Evolutionary conservation across 2,113 vertebrate genomes (phyloP).

Genomic region (Mastomys coucha): DNA sequence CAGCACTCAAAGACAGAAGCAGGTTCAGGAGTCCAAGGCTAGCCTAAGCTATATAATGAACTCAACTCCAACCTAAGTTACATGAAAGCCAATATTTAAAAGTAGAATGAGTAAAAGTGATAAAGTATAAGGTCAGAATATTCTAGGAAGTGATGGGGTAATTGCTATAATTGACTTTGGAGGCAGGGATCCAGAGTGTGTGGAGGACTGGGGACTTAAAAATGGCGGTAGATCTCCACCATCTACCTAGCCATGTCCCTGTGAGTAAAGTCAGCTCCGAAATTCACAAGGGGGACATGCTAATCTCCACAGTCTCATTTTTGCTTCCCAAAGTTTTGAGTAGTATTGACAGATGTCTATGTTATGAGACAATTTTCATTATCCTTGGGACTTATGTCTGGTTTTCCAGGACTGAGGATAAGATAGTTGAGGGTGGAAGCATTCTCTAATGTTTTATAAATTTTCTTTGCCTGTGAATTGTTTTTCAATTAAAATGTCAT

Average conservation of each 20-base stretch:
- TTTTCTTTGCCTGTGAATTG: slow-evolving; percentile 11
- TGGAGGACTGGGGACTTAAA: background rate
- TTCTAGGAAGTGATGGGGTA: background rate
- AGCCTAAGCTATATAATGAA: background rate
- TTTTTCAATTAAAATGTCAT: slow-evolving; percentile 65
- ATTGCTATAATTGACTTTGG: too few relatives aligned
- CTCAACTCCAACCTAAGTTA: background rate
- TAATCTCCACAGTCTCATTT: background rate
- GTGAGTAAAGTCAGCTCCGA: background rate
- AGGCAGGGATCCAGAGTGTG: fast-evolving
- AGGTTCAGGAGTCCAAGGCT: background rate
- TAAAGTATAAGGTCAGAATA: background rate
- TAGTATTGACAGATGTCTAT: background rate
- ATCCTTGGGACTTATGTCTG: background rate
- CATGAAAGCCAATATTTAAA: background rate
- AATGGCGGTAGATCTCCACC: fast-evolving
- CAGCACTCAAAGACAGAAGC: background rate
- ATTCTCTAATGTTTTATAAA: background rate
- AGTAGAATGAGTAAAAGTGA: background rate
- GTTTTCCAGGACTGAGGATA: background rate
- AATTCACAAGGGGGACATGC: background rate
- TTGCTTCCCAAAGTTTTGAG: background rate
- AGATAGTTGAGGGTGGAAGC: background rate
- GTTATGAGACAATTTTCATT: background rate
- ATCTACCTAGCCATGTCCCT: too few relatives aligned